A percentile compares a stretch with the other conserved stretches of the same genome.
These are phyloP conservation scores for Latrodectus elegans DNA, from an alignment of 2,888 invertebrate species.

Conservation along the genomic window DNA sequence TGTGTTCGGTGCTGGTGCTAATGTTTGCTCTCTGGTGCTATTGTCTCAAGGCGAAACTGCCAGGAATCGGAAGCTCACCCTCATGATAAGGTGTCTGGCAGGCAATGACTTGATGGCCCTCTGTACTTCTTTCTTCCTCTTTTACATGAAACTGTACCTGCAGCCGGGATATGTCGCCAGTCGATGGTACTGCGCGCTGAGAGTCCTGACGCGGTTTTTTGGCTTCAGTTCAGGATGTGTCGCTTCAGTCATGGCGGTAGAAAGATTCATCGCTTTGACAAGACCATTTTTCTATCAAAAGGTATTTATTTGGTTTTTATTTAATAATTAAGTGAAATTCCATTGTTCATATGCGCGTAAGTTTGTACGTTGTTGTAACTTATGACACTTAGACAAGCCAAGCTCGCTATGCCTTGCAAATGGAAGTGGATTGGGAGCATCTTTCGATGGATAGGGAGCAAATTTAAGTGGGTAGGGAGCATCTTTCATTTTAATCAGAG, in stretches of 20 bases:
- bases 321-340: no score
- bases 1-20: constrained; percentile 78
- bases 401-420: no score
- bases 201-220: constrained; percentile 86
- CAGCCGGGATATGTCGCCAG: constrained; percentile 75
- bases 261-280: constrained; percentile 89
- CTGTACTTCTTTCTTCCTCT: constrained; percentile 84
- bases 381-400: no score
- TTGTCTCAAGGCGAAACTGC: constrained; percentile 83
- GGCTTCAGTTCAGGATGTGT: constrained; percentile 91
- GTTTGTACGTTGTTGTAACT: no score
- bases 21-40: constrained; percentile 84
- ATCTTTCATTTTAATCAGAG: no score
- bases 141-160: constrained; percentile 78
- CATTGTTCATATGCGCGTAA: no score
- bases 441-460: no score
- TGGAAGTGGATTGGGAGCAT: no score
- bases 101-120: constrained; percentile 86
- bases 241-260: constrained; percentile 90
- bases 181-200: constrained; percentile 80
- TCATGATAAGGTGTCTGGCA: constrained; percentile 85
- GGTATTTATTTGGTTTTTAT: constrained; percentile 77
- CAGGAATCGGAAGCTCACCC: constrained; percentile 84
- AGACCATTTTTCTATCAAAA: constrained; percentile 91
- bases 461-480: no score